Conservation (phyloP, 2,888 invertebrate genomes). For the Trichopoda pennipes region DNA sequence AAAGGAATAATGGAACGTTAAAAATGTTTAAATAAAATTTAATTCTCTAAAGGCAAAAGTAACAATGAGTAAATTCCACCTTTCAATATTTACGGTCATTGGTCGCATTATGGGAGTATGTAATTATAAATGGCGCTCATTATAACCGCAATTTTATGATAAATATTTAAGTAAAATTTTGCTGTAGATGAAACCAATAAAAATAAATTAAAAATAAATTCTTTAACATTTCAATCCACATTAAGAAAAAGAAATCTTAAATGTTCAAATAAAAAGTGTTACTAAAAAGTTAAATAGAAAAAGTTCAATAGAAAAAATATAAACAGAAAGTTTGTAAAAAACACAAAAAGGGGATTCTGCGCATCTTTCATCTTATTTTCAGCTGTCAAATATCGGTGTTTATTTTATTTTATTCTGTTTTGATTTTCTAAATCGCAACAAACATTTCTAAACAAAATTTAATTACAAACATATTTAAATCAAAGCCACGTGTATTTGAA, state of each 20-base stretch:
- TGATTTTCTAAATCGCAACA: conserved; percentile 59
- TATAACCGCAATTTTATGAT: neutral
- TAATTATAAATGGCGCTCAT: conserved; percentile 48
- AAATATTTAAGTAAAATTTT: neutral
- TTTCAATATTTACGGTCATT: conserved; percentile 48
- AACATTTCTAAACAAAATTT: conserved; percentile 6
- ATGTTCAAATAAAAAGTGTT: neutral
- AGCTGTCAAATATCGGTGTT: conserved; percentile 61
- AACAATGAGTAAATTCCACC: neutral
- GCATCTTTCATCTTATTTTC: conserved; percentile 13
- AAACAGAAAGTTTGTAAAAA: conserved; percentile 39
- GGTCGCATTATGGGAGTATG: conserved; percentile 29
- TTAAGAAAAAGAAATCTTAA: neutral
- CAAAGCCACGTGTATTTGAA: neutral
- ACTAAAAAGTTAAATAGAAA: no score
- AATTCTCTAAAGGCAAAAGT: neutral
- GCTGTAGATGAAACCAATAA: neutral
- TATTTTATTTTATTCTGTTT: conserved; percentile 56
- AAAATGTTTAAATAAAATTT: conserved; percentile 20
- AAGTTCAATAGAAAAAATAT: conserved; percentile 36
- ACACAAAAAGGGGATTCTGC: conserved; percentile 56
- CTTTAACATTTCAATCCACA: no score
- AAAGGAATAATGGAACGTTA: neutral
- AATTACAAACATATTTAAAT: neutral
- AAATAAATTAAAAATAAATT: no score